These are phyloP conservation scores for Apodemia mormo DNA, from an alignment of 2,888 invertebrate genomes.

Conservation along the genomic window DNA sequence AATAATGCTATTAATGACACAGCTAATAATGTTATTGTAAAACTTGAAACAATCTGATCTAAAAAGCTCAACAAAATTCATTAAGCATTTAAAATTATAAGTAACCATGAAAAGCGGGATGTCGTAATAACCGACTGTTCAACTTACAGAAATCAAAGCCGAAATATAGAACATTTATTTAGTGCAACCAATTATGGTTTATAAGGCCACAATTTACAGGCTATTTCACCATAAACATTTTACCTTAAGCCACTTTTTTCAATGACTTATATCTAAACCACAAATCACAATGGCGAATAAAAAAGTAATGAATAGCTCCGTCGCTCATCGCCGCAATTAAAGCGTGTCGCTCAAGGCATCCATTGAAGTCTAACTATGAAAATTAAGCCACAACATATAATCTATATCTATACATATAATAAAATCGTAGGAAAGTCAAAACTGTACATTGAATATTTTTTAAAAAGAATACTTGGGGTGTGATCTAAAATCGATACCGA, in stretches of 20 bases:
- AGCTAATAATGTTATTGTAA: too few species aligned
- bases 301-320: slow-evolving; percentile 56
- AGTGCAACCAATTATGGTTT: neutral
- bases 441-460: too few species aligned
- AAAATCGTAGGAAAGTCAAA: neutral
- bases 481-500: too few species aligned
- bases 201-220: neutral
- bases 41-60: neutral
- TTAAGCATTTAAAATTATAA: neutral
- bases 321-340: slow-evolving; percentile 43
- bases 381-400: slow-evolving; percentile 41
- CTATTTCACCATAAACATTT: neutral
- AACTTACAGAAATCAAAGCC: slow-evolving; percentile 10
- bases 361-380: slow-evolving; percentile 30
- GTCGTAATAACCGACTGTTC: slow-evolving; percentile 30
- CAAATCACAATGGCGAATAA: slow-evolving; percentile 47
- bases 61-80: neutral
- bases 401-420: slow-evolving; percentile 32
- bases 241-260: neutral
- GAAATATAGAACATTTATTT: neutral
- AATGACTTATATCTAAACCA: slow-evolving; percentile 30
- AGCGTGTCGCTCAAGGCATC: slow-evolving; percentile 48
- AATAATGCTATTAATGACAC: too few species aligned
- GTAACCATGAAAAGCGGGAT: slow-evolving; percentile 15
- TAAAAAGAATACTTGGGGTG: too few species aligned